Evolutionary conservation across 1,140 invertebrate genomes (phyloP).

Genomic region (Pseudoatta argentina): DNA sequence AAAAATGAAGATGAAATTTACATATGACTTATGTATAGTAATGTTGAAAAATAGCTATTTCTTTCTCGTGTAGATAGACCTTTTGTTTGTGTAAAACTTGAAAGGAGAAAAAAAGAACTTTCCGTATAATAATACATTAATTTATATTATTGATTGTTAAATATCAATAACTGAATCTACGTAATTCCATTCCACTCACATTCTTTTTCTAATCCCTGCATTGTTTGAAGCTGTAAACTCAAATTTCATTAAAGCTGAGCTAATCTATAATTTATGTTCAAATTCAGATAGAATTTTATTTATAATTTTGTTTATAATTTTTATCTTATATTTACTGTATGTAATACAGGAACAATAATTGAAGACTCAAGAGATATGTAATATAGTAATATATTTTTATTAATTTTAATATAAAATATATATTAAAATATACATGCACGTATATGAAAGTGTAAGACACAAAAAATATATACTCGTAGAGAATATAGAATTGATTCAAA

Average conservation of each 20-base stretch:
- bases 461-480: no score
- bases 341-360: neutral
- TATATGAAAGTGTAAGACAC: neutral
- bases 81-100: no score
- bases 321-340: neutral
- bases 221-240: neutral
- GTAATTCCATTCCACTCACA: neutral
- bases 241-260: neutral
- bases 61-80: no score
- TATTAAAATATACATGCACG: neutral
- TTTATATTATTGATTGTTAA: neutral
- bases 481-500: no score
- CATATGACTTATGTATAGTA: no score
- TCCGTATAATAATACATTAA: neutral
- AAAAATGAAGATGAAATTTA: no score
- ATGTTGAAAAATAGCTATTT: no score
- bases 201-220: neutral
- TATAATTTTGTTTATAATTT: slow-evolving; percentile 20
- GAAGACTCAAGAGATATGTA: neutral
- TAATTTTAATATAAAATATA: neutral
- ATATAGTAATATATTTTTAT: neutral
- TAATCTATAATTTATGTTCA: neutral
- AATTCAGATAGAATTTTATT: slow-evolving; percentile 16
- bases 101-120: neutral
- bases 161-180: neutral